Base-by-base conservation (phyloP, 2,888 invertebrate genomes). In the Halictus quadricinctus region DNA sequence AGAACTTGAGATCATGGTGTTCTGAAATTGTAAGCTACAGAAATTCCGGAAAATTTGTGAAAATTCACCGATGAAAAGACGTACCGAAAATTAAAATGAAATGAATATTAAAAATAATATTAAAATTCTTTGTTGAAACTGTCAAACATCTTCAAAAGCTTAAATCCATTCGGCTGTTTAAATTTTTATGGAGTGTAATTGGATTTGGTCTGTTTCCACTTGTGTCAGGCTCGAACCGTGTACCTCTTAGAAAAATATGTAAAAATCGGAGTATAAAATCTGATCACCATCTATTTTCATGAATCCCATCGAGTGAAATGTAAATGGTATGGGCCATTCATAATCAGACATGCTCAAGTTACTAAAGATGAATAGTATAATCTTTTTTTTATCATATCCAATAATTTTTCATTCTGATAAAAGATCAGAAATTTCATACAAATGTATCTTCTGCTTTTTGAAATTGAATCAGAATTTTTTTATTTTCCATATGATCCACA, bases 1-100 rank as follows among this genome's bases (percentile, higher is more conserved):
- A 36, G 36, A 77, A 72, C 60, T 77, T 46, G 25, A 5, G 50
- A 79, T 76, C 64, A 48, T 36, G n/a, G 10, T n/a, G 29, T 36
- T 36, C 36, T 48, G 10, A 25, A 60, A 13, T 60, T 25, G 5
- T 13, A 1, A 60, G 60, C 13, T 12, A 25, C 25, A 54, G 8
- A 54, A 54, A 18, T 21, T 54, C 54, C 2, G 21, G 21, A 46
- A 13, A 8, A 43, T 50, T 50, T 18, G 58, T n/a, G 50, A 8
- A 54, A 2, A 46, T 46, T 12, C 3, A 46, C 12, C 46, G 12
- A 13, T 13, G 21, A 54, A 54, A 18, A 54, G 2, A 64, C 25
- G 2, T 15, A 13, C 4, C 1, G 29, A 13, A 10, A 5, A 50
- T 50, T 21, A 21, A 50, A 6, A 60, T 6, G 5, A 25, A 13